These are phyloP conservation scores for Brachionus sp. DNA, from an alignment of 1,140 invertebrate genomes.

Conservation along the genomic window DNA sequence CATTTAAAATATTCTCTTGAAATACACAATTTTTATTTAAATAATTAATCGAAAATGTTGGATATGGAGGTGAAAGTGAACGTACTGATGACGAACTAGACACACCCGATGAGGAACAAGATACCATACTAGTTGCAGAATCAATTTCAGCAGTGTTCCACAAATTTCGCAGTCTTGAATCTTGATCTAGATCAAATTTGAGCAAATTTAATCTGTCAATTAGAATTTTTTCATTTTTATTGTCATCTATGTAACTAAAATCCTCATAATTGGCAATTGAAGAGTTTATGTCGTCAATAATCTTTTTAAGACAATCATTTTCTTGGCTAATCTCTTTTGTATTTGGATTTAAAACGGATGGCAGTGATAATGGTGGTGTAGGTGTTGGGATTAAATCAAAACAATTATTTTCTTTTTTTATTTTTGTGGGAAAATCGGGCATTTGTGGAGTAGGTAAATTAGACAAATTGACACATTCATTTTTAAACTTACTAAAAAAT, in stretches of 20 bases:
- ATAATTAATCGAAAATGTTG: neutral
- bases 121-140: neutral
- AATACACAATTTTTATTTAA: constrained; percentile 32
- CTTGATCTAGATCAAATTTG: constrained; percentile 5
- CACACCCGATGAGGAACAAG: neutral
- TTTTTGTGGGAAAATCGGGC: neutral
- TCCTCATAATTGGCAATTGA: neutral
- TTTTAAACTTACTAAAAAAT: constrained; percentile 7
- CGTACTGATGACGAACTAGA: constrained; percentile 5
- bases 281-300: neutral
- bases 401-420: neutral
- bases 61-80: constrained; percentile 10
- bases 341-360: neutral
- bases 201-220: constrained; percentile 14
- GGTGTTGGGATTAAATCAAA: neutral
- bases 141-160: neutral
- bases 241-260: neutral
- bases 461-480: neutral
- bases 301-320: neutral
- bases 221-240: constrained; percentile 20
- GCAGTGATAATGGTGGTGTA: neutral
- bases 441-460: neutral
- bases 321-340: neutral
- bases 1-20: neutral
- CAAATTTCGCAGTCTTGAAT: neutral